phyloP scores from a whole-genome alignment of 2,888 invertebrate species.

The Plagiodera versicolora region DNA sequence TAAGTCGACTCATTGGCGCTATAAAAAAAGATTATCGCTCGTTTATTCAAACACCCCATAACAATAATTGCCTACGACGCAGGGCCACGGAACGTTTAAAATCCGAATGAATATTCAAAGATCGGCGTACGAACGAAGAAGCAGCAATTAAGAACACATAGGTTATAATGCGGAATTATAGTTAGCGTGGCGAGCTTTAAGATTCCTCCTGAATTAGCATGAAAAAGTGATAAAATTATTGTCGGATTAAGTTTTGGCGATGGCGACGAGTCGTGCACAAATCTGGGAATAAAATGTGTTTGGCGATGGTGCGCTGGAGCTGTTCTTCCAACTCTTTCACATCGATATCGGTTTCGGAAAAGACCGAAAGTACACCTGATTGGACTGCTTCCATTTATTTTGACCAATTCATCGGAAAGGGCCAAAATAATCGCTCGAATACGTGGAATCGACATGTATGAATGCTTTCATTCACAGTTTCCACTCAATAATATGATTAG shows the following conservation, averaged over 20 bases:
- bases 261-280: slow-evolving; percentile 21
- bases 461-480: too few relatives aligned
- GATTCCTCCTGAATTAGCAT: slow-evolving; percentile 40
- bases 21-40: slow-evolving; percentile 35
- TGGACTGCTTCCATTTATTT: too few relatives aligned
- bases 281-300: slow-evolving; percentile 26
- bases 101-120: slow-evolving; percentile 37
- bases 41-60: slow-evolving; percentile 34
- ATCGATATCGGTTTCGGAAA: too few relatives aligned
- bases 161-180: slow-evolving; percentile 48
- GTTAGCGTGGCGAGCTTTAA: slow-evolving; percentile 33
- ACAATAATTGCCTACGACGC: slow-evolving; percentile 25
- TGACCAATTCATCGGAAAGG: too few relatives aligned
- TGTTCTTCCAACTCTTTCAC: neutral
- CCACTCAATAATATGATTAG: too few relatives aligned
- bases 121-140: slow-evolving; percentile 27
- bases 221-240: slow-evolving; percentile 48
- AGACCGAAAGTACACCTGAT: too few relatives aligned
- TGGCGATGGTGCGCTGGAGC: neutral
- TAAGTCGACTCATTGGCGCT: slow-evolving; percentile 30
- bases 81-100: slow-evolving; percentile 18
- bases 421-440: too few relatives aligned
- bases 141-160: slow-evolving; percentile 49
- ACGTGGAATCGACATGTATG: too few relatives aligned
- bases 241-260: slow-evolving; percentile 36